phyloP scores from a whole-genome alignment of 2,113 vertebrate species.

The Nothoprocta pentlandii region DNA sequence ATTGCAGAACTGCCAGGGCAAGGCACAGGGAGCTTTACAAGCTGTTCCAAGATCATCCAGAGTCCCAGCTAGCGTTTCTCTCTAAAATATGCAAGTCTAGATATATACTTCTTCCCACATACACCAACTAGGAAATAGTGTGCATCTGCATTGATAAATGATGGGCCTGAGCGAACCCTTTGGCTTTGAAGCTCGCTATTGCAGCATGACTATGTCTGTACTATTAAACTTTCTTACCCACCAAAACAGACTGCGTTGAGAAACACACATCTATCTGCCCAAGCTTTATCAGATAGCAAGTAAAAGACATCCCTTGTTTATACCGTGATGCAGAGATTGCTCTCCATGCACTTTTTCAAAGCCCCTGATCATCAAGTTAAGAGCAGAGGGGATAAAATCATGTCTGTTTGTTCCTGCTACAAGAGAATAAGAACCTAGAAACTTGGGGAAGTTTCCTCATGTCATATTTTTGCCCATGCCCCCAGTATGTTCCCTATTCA shows the following conservation, averaged over 20 bases:
- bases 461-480: not conserved
- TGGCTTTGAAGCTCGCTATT: not conserved
- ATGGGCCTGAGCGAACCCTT: accelerated
- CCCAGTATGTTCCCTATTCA: not conserved
- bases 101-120: not conserved
- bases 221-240: not conserved
- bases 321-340: not conserved
- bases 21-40: not conserved
- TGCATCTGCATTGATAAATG: not conserved
- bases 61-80: not conserved
- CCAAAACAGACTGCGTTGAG: not conserved
- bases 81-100: not conserved
- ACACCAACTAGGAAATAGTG: not conserved
- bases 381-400: not conserved
- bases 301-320: not conserved
- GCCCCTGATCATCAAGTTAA: not conserved
- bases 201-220: not conserved
- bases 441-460: not conserved
- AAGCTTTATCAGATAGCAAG: not conserved
- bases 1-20: not conserved
- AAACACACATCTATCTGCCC: not conserved
- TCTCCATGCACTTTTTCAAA: not conserved
- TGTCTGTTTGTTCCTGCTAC: not conserved
- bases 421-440: not conserved
- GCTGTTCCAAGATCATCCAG: not conserved